These are phyloP conservation scores for Zophobas morio DNA, from an alignment of 1,140 invertebrate genomes.

Conservation along the genomic window DNA sequence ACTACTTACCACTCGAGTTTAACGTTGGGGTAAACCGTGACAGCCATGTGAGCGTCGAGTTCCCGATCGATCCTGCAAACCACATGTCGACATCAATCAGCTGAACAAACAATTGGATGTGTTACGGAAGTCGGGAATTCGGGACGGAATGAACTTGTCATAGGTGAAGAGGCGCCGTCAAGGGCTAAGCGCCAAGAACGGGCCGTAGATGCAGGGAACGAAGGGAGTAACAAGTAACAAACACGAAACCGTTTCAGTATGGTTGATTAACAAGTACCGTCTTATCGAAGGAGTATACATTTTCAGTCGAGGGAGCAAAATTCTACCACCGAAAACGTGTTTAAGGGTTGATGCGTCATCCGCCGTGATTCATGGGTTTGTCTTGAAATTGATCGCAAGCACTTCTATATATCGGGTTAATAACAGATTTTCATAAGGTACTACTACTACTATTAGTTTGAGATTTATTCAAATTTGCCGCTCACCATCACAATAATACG, in stretches of 20 bases:
- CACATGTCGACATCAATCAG: constrained; percentile 49
- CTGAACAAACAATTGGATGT: constrained; percentile 44
- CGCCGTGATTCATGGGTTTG: too few relatives aligned
- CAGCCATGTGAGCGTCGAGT: constrained; percentile 51
- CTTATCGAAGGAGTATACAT: not conserved
- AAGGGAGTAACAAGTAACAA: not conserved
- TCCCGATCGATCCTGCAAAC: constrained; percentile 47
- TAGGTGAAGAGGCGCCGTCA: not conserved
- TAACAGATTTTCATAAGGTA: too few relatives aligned
- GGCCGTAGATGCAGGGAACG: not conserved
- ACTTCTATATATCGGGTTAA: too few relatives aligned
- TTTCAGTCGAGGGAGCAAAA: too few relatives aligned
- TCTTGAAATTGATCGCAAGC: too few relatives aligned
- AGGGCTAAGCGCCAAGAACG: not conserved
- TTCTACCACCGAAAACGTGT: too few relatives aligned
- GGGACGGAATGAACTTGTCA: constrained; percentile 28
- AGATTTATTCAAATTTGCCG: too few relatives aligned
- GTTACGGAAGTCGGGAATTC: constrained; percentile 35
- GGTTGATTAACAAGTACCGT: not conserved
- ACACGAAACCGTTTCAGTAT: not conserved
- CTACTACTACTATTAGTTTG: too few relatives aligned
- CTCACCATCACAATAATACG: too few relatives aligned
- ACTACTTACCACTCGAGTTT: constrained; percentile 53
- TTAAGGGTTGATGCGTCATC: too few relatives aligned
- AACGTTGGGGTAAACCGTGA: constrained; percentile 54